Conservation (phyloP, 2,113 vertebrate genomes). For the Anolis carolinensis region DNA sequence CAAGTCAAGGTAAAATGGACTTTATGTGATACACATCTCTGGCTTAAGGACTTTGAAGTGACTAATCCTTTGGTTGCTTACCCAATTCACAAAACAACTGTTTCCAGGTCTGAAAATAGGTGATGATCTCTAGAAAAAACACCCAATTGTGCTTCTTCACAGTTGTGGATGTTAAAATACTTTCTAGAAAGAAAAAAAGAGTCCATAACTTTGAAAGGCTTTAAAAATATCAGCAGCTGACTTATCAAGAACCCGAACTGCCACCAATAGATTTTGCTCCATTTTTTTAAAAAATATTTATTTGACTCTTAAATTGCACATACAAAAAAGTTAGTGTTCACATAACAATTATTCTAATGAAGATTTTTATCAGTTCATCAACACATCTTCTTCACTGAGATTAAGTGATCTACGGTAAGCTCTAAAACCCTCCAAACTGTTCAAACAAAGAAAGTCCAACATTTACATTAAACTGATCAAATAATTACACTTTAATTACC, state of each 20-base stretch:
- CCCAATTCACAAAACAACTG: accelerated
- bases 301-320: not conserved
- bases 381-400: not conserved
- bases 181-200: constrained; percentile 13
- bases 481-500: not conserved
- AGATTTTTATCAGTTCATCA: not conserved
- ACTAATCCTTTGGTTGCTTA: constrained; percentile 14
- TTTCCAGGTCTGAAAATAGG: not conserved
- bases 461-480: not conserved
- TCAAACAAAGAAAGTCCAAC: not conserved
- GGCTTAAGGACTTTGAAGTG: not conserved
- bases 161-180: constrained; percentile 17
- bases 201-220: not conserved
- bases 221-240: not conserved
- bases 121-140: not conserved
- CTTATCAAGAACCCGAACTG: not conserved
- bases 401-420: not conserved
- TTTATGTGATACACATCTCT: not conserved
- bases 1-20: not conserved
- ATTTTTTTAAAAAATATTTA: not conserved
- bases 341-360: not conserved
- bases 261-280: not conserved
- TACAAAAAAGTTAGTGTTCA: not conserved
- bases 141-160: not conserved
- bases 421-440: not conserved